Base-by-base conservation (phyloP, 92 coral and sea anemone species). In the Siderastrea siderea region DNA sequence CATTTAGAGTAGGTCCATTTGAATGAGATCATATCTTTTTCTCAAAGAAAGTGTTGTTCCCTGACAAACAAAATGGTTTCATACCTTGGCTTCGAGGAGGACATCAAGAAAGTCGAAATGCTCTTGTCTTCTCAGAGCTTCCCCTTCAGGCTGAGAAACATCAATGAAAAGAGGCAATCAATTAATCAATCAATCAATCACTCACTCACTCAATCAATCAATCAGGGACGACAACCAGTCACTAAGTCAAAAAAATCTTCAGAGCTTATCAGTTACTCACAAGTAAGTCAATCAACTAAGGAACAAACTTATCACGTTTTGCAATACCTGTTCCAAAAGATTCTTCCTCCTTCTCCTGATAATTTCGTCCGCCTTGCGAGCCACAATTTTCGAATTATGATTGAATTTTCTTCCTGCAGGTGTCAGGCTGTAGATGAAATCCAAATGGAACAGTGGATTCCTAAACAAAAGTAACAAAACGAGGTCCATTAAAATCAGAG, bases 81-180 rank as follows among this genome's bases (percentile, higher is more conserved):
- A 13, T 84, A 94, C 98, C 98, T 70, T 83, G 45, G 98, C 94
- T n/a, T 92, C 92, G 9, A 94, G 90, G 47, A 94, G 78, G 62
- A 92, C 88, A 55, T 94, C 98, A 67, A 94, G 86, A 61, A 94
- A 94, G 88, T 94, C 98, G 38, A 64, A 85, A 52, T 76, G 82
- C 16, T 76, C 51, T 52, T 76, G 60, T 17, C 83, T 75, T 68
- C 83, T 62, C 12, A 59, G 54, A 38, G 71, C 71, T 64, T 83
- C 87, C 43, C n/a, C 49, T 12, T 61, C 79, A 12, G 87, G 87
- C 87, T 83, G 26, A 26, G 6, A 74, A 73, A 48, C 0, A 49
- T 26, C 38, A 26, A 45, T 5, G 14, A 51, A 3, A 44, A 19
- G 16, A 8, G 38, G 38, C 58, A 79, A 26, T 15, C 52, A 9